Evolutionary conservation across 2,888 invertebrate genomes (phyloP).

Genomic region (Cheilosia vernalis): DNA sequence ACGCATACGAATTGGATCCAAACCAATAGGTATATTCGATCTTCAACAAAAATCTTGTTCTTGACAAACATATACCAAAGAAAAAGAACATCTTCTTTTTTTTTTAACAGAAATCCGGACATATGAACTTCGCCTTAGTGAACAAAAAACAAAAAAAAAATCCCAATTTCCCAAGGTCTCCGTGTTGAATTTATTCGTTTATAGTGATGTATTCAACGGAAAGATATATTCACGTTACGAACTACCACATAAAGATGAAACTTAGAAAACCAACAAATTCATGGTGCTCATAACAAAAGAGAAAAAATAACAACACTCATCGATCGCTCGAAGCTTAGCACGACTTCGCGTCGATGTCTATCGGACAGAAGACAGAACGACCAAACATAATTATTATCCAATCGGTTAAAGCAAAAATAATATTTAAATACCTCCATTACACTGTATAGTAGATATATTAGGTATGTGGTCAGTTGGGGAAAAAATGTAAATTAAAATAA

Average conservation of each 20-base stretch:
- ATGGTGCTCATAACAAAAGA: neutral
- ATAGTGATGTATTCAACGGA: neutral
- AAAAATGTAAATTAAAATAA: conserved; percentile 8
- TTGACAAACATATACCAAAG: too few species aligned
- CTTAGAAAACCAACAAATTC: neutral
- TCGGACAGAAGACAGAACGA: conserved; percentile 5
- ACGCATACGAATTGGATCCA: too few species aligned
- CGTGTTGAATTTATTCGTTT: neutral
- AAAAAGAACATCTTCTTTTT: too few species aligned
- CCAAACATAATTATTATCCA: conserved; percentile 16
- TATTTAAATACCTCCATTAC: neutral
- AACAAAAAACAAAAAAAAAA: neutral
- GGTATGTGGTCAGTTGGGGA: neutral
- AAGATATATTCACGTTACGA: neutral
- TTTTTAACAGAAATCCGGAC: too few species aligned
- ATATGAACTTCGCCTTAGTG: neutral
- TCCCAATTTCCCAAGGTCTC: neutral
- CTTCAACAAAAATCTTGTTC: too few species aligned
- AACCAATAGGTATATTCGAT: too few species aligned
- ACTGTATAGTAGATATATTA: neutral
- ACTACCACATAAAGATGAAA: neutral
- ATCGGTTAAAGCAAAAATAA: neutral
- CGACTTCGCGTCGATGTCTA: neutral
- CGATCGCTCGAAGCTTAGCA: neutral
- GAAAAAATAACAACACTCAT: neutral